A percentile compares a stretch with the other conserved stretches of the same genome.
phyloP scores from a whole-genome alignment of 2,888 invertebrate genomes.

The Tryphoninae sp. region DNA sequence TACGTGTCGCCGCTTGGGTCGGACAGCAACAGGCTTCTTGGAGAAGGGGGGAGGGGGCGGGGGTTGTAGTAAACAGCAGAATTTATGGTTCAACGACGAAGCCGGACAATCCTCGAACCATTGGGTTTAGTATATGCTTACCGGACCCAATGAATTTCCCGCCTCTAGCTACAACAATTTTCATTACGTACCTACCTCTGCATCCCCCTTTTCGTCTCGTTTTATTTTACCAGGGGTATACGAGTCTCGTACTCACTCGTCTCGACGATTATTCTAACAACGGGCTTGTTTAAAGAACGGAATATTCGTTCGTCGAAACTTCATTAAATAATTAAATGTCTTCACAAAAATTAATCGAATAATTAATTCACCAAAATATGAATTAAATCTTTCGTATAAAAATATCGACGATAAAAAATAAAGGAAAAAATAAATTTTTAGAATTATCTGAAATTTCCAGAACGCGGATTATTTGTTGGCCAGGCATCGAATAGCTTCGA shows the following conservation, averaged over 20 bases:
- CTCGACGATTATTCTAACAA: not conserved
- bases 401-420: not conserved
- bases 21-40: constrained; percentile 60
- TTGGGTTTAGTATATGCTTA: not conserved
- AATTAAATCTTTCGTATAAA: too few species aligned
- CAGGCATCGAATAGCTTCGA: not conserved
- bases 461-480: not conserved
- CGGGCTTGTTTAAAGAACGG: not conserved
- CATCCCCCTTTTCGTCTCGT: not conserved
- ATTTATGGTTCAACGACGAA: constrained; percentile 53
- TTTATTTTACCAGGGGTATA: not conserved
- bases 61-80: constrained; percentile 46
- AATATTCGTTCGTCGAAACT: not conserved
- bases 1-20: constrained; percentile 59
- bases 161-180: constrained; percentile 1
- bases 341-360: too few species aligned
- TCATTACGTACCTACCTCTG: not conserved
- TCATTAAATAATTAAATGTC: too few species aligned
- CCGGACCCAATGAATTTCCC: not conserved
- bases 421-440: not conserved
- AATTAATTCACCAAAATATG: too few species aligned
- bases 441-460: constrained; percentile 6
- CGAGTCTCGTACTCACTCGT: not conserved
- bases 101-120: not conserved
- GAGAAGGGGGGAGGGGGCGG: constrained; percentile 3